Base-by-base conservation (phyloP, 2,888 invertebrate species). In the Diploptera punctata region DNA sequence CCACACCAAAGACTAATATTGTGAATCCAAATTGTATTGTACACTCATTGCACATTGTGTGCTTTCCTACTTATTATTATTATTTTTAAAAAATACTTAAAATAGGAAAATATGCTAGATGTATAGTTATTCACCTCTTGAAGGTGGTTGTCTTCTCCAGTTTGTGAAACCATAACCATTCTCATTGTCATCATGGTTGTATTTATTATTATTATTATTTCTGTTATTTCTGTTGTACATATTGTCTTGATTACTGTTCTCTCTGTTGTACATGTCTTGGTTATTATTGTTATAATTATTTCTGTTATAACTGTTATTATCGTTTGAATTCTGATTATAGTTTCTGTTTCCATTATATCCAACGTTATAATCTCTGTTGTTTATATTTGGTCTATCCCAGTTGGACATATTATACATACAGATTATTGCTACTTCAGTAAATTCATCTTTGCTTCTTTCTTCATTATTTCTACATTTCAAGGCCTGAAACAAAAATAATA, bases 381-480 rank as follows among this genome's bases (percentile, higher is more conserved):
- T 68, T 24, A 29, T 18, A 9, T 18, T 21, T 16, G 43, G 43
- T 18, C 43, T 13, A 18, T 71, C 71, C 52, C 47, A 71, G 16
- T 57, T 67, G 18, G 71, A 54, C 16, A 18, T 26, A 24, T 71
- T 71, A 18, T 43, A 62, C 44, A 71, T 54, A 31, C 71, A 71
- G 13, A 18, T 13, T 1, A 16, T 16, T 3, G 71, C 71, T 7
- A 71, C 62, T 43, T 71, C 67, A 18, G 29, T 26, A n/a, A 71
- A 71, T 13, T 71, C 67, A 13, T 71, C 67, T 31, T 43, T 60
- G 9, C 43, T 33, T 4, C 38, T 38, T 44, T 71, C 71, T 3
- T 71, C 71, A 7, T 70, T 54, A 26, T 29, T 24, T 16, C 71
- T 61, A 19, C 71, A 71, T 18, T 71, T 71, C 13, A 71, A 10